Conservation (phyloP, 2,113 vertebrate species). For the Osmerus mordax region DNA sequence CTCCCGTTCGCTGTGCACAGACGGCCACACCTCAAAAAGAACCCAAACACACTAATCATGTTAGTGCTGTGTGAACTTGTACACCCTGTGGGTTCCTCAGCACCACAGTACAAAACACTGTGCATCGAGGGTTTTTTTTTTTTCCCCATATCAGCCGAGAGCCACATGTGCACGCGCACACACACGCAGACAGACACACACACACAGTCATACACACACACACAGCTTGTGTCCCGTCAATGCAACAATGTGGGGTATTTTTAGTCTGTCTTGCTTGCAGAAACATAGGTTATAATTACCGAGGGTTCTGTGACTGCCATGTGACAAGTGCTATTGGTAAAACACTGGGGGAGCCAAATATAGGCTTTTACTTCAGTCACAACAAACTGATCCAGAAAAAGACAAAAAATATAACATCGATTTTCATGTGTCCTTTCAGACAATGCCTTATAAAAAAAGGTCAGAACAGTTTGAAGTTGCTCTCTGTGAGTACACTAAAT, state of each 20-base stretch:
- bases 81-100: conserved; percentile 3
- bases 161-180: conserved; percentile 12
- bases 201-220: conserved; percentile 4
- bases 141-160: background rate
- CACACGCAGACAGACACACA: conserved; percentile 16
- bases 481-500: conserved; percentile 2
- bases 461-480: conserved; percentile 16
- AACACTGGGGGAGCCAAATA: conserved; percentile 55
- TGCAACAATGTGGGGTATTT: conserved; percentile 63
- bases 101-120: background rate
- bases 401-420: conserved; percentile 33
- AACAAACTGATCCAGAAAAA: conserved; percentile 20
- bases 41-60: no score
- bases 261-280: conserved; percentile 54
- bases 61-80: no score
- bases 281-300: conserved; percentile 68
- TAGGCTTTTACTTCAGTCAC: conserved; percentile 42
- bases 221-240: conserved; percentile 36
- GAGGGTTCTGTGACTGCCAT: conserved; percentile 64
- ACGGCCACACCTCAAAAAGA: no score
- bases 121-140: background rate
- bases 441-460: conserved; percentile 33
- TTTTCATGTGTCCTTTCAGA: conserved; percentile 27
- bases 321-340: conserved; percentile 65
- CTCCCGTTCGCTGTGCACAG: background rate